These are phyloP conservation scores for Bos taurus DNA, from an alignment of 2,113 vertebrate species.

Conservation along the genomic window ARS-UCD2.0 NC_037330.1:4513501-4514000, in stretches of 20 bases:
- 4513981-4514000: not conserved
- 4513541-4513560: not conserved
- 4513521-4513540: not conserved
- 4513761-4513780: not conserved
- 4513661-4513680: not conserved
- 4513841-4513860: no score
- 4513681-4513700: not conserved
- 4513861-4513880: no score
- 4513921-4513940: no score
- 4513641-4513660: not conserved
- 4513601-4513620: not conserved
- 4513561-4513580: not conserved
- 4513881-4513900: no score
- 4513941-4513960: not conserved
- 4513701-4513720: not conserved
- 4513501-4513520: not conserved
- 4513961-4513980: not conserved
- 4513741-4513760: not conserved
- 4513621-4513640: not conserved
- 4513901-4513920: no score
- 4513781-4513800: not conserved
- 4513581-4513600: not conserved
- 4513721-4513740: not conserved
- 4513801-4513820: not conserved
- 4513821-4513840: not conserved